phyloP scores from a whole-genome alignment of 1,140 invertebrate genomes.

The Heliconius congener region DNA sequence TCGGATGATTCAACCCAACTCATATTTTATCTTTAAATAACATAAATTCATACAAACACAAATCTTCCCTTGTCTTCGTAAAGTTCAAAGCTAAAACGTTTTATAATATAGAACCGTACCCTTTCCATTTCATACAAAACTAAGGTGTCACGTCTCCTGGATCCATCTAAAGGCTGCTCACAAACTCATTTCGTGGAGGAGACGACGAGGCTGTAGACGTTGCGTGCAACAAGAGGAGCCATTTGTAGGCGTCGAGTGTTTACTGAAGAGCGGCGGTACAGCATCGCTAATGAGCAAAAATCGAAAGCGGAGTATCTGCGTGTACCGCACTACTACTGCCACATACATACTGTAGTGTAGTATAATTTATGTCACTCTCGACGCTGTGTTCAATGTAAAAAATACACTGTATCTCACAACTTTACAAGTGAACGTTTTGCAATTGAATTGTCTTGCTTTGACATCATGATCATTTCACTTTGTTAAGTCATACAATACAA shows the following conservation, averaged over 20 bases:
- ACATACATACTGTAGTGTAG: conserved; percentile 14
- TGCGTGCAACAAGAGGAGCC: conserved; percentile 49
- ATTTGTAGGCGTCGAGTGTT: conserved; percentile 72
- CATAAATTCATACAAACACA: not conserved
- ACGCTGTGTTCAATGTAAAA: conserved; percentile 25
- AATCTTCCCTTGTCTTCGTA: not conserved
- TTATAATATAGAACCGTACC: not conserved
- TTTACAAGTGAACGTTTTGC: not conserved
- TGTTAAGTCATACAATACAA: not conserved
- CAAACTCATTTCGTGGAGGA: conserved; percentile 45
- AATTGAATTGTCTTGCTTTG: conserved; percentile 15
- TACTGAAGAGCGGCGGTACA: conserved; percentile 60
- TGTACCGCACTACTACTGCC: conserved; percentile 7
- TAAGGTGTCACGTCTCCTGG: conserved; percentile 22
- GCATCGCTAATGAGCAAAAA: conserved; percentile 70
- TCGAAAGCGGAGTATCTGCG: conserved; percentile 52
- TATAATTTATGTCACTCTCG: conserved; percentile 22
- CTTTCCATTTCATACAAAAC: not conserved
- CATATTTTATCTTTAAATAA: not conserved
- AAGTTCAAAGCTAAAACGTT: conserved; percentile 2
- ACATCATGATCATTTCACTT: not conserved
- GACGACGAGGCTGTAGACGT: conserved; percentile 29
- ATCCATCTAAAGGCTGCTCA: conserved; percentile 45
- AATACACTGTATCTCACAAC: conserved; percentile 16
- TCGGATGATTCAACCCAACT: not conserved